Conservation (phyloP, 1,140 invertebrate species). For the Cyclina sinensis region DNA sequence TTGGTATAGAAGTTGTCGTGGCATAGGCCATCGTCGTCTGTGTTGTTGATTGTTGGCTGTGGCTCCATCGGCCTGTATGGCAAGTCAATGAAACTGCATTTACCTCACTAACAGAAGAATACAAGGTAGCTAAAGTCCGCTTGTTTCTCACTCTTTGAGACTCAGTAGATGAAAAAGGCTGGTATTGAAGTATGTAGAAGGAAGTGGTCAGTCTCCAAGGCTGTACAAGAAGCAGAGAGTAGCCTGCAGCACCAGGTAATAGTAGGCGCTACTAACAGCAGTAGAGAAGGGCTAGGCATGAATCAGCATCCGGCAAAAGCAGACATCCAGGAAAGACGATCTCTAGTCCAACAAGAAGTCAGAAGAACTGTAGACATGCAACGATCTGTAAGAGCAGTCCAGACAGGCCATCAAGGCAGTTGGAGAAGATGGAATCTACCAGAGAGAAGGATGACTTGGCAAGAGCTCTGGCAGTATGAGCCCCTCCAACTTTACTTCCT, state of each 20-base stretch:
- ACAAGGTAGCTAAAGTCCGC: slow-evolving; percentile 36
- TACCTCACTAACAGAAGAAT: slow-evolving; percentile 49
- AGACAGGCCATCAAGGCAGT: slow-evolving; percentile 8
- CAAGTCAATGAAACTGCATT: slow-evolving; percentile 52
- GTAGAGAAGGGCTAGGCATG: background rate
- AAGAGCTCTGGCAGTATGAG: slow-evolving; percentile 58
- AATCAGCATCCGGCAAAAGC: background rate
- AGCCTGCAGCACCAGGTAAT: slow-evolving; percentile 5
- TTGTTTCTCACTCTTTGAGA: background rate
- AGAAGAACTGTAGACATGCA: slow-evolving; percentile 9
- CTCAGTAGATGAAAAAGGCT: too few species aligned
- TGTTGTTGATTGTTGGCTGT: too few species aligned
- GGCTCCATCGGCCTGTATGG: slow-evolving; percentile 62
- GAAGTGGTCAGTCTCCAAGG: slow-evolving; percentile 37
- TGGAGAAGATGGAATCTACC: slow-evolving; percentile 40
- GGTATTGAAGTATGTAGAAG: slow-evolving; percentile 45
- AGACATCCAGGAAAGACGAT: background rate
- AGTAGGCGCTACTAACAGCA: background rate
- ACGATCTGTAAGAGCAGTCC: background rate
- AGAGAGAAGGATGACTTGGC: slow-evolving; percentile 53
- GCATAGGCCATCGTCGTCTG: too few species aligned
- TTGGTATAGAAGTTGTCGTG: too few species aligned
- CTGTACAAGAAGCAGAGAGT: slow-evolving; percentile 13
- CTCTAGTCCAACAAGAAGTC: background rate
- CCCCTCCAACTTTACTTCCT: slow-evolving; percentile 53